Conservation (phyloP, 2,888 invertebrate species). For the Pachymerium ferrugineum region DNA sequence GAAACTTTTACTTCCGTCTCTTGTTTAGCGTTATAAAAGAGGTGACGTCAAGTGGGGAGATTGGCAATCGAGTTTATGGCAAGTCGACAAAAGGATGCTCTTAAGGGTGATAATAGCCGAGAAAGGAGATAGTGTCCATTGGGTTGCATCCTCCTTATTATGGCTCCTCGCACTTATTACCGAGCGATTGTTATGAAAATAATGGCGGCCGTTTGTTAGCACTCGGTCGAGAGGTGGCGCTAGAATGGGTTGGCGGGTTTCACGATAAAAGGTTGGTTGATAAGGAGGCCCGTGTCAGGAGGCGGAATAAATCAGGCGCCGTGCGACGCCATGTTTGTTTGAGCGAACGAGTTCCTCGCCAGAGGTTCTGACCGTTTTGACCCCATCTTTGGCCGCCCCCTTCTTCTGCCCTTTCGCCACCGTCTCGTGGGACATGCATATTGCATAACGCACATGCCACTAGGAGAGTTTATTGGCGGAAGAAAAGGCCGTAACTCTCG, state of each 20-base stretch:
- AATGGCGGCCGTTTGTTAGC: slow-evolving; percentile 2
- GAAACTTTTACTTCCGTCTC: too few relatives aligned
- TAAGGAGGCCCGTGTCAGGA: background rate
- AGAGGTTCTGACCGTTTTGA: background rate
- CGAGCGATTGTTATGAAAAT: slow-evolving; percentile 2
- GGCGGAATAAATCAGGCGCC: background rate
- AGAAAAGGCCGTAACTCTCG: too few relatives aligned
- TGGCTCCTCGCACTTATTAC: background rate
- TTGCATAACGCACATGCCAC: too few relatives aligned
- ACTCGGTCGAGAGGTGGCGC: background rate
- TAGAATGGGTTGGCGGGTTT: background rate
- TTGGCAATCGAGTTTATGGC: background rate
- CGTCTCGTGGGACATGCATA: background rate
- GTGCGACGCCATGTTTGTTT: background rate
- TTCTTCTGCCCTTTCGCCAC: background rate
- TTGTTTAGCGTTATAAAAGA: background rate
- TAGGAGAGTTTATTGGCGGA: too few relatives aligned
- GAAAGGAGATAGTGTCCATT: background rate
- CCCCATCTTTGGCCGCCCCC: background rate
- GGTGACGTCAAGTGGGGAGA: background rate
- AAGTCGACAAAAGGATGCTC: background rate
- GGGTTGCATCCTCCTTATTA: background rate
- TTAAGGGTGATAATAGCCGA: background rate
- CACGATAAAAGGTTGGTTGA: background rate
- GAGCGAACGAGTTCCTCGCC: background rate